Conservation (phyloP, 2,797 vertebrate genomes). For the Fundulus diaphanus region DNA sequence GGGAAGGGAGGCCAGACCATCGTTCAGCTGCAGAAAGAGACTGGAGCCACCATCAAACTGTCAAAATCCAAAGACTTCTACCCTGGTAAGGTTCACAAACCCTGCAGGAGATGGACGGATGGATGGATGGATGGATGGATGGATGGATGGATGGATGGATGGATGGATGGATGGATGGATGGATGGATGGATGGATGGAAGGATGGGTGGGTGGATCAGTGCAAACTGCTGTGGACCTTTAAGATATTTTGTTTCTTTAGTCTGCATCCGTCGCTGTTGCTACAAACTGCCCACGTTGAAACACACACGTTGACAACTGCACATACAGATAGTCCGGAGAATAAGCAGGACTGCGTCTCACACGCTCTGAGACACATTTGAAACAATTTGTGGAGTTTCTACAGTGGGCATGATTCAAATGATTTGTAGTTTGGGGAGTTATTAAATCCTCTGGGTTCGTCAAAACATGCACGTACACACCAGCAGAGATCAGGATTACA, state of each 20-base stretch:
- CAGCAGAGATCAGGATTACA: slow-evolving; percentile 40
- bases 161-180: background rate
- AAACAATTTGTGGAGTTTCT: background rate
- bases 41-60: slow-evolving; percentile 93
- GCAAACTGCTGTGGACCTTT: background rate
- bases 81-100: slow-evolving; percentile 81
- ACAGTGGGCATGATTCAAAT: background rate
- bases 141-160: slow-evolving; percentile 8
- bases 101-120: background rate
- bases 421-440: slow-evolving; percentile 5
- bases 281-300: background rate
- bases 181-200: slow-evolving; percentile 3
- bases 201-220: background rate
- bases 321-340: background rate
- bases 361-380: background rate
- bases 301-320: background rate
- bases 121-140: slow-evolving; percentile 9
- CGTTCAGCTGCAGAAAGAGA: slow-evolving; percentile 95
- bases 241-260: background rate
- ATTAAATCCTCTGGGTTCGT: slow-evolving; percentile 29
- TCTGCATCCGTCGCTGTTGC: slow-evolving; percentile 7
- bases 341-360: background rate
- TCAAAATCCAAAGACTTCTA: slow-evolving; percentile 99
- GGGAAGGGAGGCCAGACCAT: slow-evolving; percentile 95
- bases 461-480: slow-evolving; percentile 13